phyloP scores from a whole-genome alignment of 2,888 invertebrate genomes.

The Pristionchus arcanus region DNA sequence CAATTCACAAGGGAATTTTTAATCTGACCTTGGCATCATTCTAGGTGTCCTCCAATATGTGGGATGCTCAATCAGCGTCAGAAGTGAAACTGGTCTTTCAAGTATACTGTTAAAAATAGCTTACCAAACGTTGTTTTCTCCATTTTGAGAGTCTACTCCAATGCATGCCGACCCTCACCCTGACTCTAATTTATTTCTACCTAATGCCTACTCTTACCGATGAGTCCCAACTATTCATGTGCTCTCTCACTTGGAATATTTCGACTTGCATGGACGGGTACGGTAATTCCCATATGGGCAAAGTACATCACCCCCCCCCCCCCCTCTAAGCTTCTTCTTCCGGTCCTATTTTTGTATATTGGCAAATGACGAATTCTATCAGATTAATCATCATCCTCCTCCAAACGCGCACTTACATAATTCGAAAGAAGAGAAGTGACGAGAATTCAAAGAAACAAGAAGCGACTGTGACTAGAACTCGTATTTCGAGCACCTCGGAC shows the following conservation, averaged over 20 bases:
- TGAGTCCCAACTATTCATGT: background rate
- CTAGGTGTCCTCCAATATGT: background rate
- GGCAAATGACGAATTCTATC: background rate
- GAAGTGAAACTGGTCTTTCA: background rate
- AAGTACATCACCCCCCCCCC: too few species aligned
- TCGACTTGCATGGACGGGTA: slow-evolving; percentile 6
- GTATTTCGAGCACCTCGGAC: background rate
- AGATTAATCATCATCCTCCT: background rate
- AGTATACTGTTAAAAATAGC: background rate
- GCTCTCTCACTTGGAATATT: slow-evolving; percentile 7
- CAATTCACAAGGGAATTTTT: background rate
- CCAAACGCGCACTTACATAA: background rate
- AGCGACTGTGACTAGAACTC: background rate
- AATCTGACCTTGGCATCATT: background rate
- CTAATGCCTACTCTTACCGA: background rate
- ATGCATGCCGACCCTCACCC: slow-evolving; percentile 17
- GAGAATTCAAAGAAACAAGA: background rate
- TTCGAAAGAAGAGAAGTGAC: background rate
- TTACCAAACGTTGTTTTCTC: background rate
- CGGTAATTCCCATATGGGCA: background rate
- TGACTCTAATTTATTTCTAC: background rate
- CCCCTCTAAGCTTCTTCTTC: background rate
- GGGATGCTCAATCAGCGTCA: background rate
- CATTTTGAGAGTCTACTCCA: background rate
- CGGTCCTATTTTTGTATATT: background rate